These are phyloP conservation scores for Troides aeacus DNA, from an alignment of 2,888 invertebrate species.

Conservation along the genomic window DNA sequence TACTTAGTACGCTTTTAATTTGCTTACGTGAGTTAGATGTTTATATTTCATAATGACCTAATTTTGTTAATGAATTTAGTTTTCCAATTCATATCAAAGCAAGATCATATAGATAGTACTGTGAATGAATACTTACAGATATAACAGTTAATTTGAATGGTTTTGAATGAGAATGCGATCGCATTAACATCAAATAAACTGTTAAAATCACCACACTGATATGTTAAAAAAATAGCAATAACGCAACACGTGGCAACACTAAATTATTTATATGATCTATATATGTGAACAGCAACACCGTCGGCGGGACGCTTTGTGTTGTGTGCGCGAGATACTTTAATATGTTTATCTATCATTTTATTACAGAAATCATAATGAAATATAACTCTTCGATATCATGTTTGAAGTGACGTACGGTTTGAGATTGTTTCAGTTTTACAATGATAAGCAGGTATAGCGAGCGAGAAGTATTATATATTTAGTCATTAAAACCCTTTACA, in stretches of 20 bases:
- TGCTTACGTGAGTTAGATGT: conserved; percentile 13
- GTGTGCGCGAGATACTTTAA: conserved; percentile 3
- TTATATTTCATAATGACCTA: not conserved
- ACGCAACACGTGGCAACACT: conserved; percentile 37
- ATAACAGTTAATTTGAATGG: not conserved
- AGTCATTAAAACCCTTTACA: no score
- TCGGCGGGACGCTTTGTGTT: conserved; percentile 21
- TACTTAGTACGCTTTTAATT: conserved; percentile 1
- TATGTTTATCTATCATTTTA: not conserved
- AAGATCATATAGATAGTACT: no score
- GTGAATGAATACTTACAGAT: not conserved
- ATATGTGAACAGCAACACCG: conserved; percentile 37
- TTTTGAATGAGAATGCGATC: not conserved
- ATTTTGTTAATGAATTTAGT: not conserved
- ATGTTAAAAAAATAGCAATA: not conserved
- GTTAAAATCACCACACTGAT: not conserved
- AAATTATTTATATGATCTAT: conserved; percentile 40
- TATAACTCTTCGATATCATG: not conserved
- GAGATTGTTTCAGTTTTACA: no score
- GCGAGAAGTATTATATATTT: no score
- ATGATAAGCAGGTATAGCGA: no score
- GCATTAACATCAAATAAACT: no score
- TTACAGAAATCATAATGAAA: not conserved
- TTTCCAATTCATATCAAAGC: no score
- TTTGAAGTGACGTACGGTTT: not conserved